Percentiles rank a stretch among this genome's conserved stretches.
phyloP scores from a whole-genome alignment of 2,113 vertebrate genomes.

The Poecile atricapillus region DNA sequence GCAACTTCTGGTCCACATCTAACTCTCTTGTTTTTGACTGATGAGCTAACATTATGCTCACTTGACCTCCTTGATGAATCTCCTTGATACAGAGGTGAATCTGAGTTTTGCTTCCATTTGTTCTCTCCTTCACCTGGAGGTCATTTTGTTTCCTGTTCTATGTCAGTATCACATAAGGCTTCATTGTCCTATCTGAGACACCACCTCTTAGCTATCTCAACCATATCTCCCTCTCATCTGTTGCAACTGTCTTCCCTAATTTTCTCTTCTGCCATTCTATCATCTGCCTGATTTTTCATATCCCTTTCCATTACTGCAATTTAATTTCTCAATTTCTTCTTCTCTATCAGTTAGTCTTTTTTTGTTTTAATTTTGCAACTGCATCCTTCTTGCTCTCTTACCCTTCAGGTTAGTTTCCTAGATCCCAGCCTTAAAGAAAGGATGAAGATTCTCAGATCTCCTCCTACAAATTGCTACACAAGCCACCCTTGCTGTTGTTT shows the following conservation, averaged over 20 bases:
- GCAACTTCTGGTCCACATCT: neutral
- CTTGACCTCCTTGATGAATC: neutral
- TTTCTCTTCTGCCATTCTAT: constrained; percentile 4
- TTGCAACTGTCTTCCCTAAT: neutral
- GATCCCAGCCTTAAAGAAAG: neutral
- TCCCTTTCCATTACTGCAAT: neutral
- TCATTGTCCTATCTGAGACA: neutral
- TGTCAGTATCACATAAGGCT: neutral
- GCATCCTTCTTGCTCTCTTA: neutral
- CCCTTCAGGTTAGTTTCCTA: neutral
- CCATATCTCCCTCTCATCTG: neutral
- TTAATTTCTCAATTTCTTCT: neutral
- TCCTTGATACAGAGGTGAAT: neutral
- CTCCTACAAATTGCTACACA: constrained; percentile 1
- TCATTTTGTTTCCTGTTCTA: neutral
- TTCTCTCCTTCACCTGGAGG: neutral
- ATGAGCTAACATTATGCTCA: neutral
- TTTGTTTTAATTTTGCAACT: neutral
- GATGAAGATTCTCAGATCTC: neutral
- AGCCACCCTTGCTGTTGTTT: constrained; percentile 23
- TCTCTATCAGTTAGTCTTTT: neutral
- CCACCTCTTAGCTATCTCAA: neutral
- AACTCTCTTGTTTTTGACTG: neutral
- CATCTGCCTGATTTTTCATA: neutral
- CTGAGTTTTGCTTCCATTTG: neutral